These are phyloP conservation scores for Caretta caretta DNA, from an alignment of 2,113 vertebrate genomes.

Conservation along the genomic window DNA sequence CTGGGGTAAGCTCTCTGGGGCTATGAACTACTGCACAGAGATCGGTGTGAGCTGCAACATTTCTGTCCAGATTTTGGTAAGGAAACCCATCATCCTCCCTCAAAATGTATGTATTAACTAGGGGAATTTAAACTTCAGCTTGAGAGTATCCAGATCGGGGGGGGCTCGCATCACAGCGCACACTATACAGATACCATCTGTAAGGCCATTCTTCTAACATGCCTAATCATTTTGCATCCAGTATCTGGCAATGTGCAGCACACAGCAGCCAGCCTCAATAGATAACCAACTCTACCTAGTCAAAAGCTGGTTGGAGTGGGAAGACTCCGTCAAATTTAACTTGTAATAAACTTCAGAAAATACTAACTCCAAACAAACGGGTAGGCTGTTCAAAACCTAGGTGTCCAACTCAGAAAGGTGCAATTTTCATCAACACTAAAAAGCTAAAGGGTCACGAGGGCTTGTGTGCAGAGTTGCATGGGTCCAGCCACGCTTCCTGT, in stretches of 20 bases:
- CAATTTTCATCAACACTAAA: not conserved
- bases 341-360: not conserved
- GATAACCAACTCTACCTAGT: not conserved
- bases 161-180: not conserved
- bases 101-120: not conserved
- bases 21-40: not conserved
- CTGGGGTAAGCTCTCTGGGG: not conserved
- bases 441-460: not conserved
- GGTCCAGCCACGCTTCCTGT: not conserved
- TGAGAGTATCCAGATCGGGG: not conserved
- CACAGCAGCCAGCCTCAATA: not conserved
- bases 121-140: not conserved
- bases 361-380: not conserved
- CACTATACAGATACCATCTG: not conserved
- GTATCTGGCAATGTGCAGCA: not conserved
- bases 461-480: not conserved
- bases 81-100: not conserved
- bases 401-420: not conserved
- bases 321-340: not conserved
- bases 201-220: not conserved
- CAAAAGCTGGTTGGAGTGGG: not conserved
- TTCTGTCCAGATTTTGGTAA: not conserved
- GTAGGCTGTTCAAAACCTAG: not conserved
- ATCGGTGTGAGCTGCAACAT: not conserved
- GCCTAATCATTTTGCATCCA: not conserved